A percentile compares a stretch with the other conserved stretches of the same genome.
These are phyloP conservation scores for Nemotelus nigrinus DNA, from an alignment of 2,888 invertebrate species.

Conservation along the genomic window DNA sequence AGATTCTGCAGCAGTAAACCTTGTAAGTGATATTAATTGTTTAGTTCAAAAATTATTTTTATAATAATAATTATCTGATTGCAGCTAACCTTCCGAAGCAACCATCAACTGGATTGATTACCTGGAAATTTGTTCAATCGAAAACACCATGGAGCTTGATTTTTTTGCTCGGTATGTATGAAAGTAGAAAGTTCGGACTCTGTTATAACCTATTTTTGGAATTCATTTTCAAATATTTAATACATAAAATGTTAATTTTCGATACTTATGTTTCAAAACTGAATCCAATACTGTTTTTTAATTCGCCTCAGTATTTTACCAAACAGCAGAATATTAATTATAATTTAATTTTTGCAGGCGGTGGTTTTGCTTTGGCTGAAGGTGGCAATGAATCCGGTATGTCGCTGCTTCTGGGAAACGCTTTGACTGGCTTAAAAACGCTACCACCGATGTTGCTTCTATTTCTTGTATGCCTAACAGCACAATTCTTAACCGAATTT, in stretches of 20 bases:
- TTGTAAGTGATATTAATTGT: slow-evolving; percentile 51
- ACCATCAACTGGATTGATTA: slow-evolving; percentile 77
- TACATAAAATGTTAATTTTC: not conserved
- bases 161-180: slow-evolving; percentile 74
- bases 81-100: slow-evolving; percentile 66
- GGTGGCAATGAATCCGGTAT: slow-evolving; percentile 84
- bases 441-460: slow-evolving; percentile 75
- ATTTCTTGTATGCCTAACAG: slow-evolving; percentile 77
- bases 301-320: slow-evolving; percentile 14
- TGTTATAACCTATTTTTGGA: not conserved
- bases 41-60: not conserved
- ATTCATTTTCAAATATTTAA: not conserved
- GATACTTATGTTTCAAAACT: not conserved
- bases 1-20: slow-evolving; percentile 69
- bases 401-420: slow-evolving; percentile 78
- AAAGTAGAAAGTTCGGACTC: not conserved
- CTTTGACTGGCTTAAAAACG: slow-evolving; percentile 73
- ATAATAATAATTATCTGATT: slow-evolving; percentile 21
- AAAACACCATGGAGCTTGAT: slow-evolving; percentile 92
- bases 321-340: slow-evolving; percentile 28
- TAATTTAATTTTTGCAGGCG: slow-evolving; percentile 67
- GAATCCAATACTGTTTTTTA: not conserved
- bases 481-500: slow-evolving; percentile 87
- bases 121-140: slow-evolving; percentile 85
- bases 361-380: slow-evolving; percentile 91